Evolutionary conservation across 2,797 vertebrate genomes (phyloP), one percentile per base, ranked within the genome.

Genomic region (Parauchenoglanis ngamensis): DNA sequence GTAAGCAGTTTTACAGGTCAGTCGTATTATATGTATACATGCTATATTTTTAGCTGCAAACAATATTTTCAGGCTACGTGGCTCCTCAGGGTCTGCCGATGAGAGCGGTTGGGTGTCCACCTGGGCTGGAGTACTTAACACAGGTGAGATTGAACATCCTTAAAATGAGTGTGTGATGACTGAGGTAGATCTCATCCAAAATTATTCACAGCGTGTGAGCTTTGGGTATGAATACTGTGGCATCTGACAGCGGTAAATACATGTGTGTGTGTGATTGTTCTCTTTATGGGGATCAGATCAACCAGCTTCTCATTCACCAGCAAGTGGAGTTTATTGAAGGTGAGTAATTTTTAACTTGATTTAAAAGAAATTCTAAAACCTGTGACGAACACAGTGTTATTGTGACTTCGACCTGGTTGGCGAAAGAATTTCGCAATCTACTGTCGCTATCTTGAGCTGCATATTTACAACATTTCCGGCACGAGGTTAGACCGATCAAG

Each of bases 301-400:
- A 97, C 90, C 94, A 96, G 90, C 46, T 97, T 90, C 82, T 97
- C 87, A 76, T 97, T 91, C 93, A 96, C 63, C 96, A 97, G 88
- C 91, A 96, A 85, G 11, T 95, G 75, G 94, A 96, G 70, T 21
- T 87, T 68, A 11, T 21, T 35, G 86, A 87, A 31, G 21, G 86
- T 83, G 4, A 87, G 86, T 21, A 10, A 31, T 25, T 57, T 35
- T 59, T 2, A 46, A 15, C 23, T 80, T 80, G 15, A 21, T 59
- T 35, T 7, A 8, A 0, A 25, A 28, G 15, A 12, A 49, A 25
- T n/a, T 12, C 13, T 31, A 15, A 68, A 46, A 1, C 70, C 35
- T n/a, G 44, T 25, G 44, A 25, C 4, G 12, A 40, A 70, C 35
- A 67, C 63, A 61, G 25, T 10, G 23, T 25, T 67, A 12, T 15